Conservation (phyloP, 2,888 invertebrate species). For the Stegana nigrithorax region DNA sequence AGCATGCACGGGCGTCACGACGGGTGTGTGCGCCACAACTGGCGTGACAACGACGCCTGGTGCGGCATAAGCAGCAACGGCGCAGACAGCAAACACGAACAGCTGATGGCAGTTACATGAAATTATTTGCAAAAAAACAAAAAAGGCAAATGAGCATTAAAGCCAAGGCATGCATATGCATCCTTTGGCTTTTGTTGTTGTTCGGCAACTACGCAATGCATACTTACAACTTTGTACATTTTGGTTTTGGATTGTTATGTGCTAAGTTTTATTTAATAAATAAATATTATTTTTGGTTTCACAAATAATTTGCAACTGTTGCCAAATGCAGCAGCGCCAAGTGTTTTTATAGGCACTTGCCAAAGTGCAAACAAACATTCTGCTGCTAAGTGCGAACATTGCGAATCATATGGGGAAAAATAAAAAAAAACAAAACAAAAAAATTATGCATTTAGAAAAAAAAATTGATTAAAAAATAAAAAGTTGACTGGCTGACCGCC, state of each 20-base stretch:
- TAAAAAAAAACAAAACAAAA: slow-evolving; percentile 19
- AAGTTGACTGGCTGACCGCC: slow-evolving; percentile 39
- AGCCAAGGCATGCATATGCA: no score
- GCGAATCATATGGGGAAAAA: neutral
- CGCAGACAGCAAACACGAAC: slow-evolving; percentile 59
- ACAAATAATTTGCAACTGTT: slow-evolving; percentile 57
- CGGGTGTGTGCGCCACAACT: slow-evolving; percentile 55
- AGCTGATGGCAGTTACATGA: slow-evolving; percentile 48
- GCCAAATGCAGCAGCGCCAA: slow-evolving; percentile 34
- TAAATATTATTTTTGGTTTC: slow-evolving; percentile 28
- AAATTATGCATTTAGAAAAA: no score
- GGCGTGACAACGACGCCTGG: slow-evolving; percentile 67
- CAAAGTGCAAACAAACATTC: neutral
- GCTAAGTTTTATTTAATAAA: slow-evolving; percentile 13
- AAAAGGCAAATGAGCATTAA: neutral
- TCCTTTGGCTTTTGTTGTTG: no score
- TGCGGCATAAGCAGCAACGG: slow-evolving; percentile 52
- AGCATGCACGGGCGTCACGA: slow-evolving; percentile 38
- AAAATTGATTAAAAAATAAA: slow-evolving; percentile 3
- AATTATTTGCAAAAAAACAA: neutral
- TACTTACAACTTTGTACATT: slow-evolving; percentile 68
- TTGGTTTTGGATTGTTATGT: slow-evolving; percentile 39
- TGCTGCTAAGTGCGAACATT: neutral
- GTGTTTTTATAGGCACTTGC: slow-evolving; percentile 53
- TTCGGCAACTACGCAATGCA: neutral